phyloP scores from a whole-genome alignment of 2,888 invertebrate genomes.

The Protonemura montana region DNA sequence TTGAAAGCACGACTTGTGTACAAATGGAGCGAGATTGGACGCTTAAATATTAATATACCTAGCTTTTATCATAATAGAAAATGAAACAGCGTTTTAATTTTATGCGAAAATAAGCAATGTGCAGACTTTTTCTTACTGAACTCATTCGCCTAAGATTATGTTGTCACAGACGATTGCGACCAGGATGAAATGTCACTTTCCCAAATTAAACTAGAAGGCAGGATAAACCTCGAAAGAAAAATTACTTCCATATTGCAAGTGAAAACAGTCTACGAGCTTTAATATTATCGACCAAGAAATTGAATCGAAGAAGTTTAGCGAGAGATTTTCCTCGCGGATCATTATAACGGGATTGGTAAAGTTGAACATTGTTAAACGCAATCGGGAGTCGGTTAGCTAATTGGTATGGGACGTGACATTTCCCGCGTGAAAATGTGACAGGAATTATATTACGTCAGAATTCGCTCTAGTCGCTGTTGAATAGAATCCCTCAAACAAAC shows the following conservation, averaged over 20 bases:
- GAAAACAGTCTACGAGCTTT: background rate
- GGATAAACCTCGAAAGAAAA: constrained; percentile 4
- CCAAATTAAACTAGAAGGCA: background rate
- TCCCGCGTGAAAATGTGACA: background rate
- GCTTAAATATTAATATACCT: background rate
- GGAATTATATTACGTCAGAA: background rate
- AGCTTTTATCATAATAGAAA: background rate
- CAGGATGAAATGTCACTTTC: background rate
- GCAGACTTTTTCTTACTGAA: background rate
- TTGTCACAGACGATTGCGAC: background rate
- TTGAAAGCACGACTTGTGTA: too few species aligned
- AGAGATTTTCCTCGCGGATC: background rate
- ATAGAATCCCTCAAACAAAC: background rate
- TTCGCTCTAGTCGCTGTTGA: background rate
- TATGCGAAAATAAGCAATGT: too few species aligned
- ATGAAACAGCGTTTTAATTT: background rate
- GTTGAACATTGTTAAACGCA: background rate
- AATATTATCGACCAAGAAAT: background rate
- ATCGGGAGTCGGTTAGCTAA: background rate
- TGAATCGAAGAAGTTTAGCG: background rate
- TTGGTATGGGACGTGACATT: background rate
- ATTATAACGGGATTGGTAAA: background rate
- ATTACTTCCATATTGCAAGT: background rate
- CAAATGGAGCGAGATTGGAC: background rate
- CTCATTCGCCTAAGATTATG: background rate